These are phyloP conservation scores for Oscarella lobularis DNA, from an alignment of 37 sponge, comb jelly and placozoan species.

Conservation along the genomic window DNA sequence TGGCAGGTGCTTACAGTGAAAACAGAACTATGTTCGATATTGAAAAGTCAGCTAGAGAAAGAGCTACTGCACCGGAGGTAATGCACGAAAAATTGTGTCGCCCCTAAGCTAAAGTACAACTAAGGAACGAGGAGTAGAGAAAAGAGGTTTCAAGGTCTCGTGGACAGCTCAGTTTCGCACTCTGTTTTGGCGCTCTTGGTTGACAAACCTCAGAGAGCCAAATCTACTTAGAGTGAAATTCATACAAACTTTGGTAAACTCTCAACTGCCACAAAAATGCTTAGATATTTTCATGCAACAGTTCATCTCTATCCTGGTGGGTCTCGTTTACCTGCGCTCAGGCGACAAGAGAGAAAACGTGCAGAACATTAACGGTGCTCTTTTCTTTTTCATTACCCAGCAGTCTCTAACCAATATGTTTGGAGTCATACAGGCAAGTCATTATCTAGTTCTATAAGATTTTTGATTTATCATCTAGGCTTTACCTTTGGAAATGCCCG, in stretches of 20 bases:
- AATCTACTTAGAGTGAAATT: not conserved
- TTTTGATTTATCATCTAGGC: not conserved
- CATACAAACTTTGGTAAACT: conserved; percentile 5
- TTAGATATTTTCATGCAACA: not conserved
- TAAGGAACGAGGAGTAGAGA: not conserved
- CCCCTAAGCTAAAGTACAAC: no score
- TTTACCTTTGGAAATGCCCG: not conserved
- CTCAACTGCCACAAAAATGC: no score
- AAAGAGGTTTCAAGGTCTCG: not conserved
- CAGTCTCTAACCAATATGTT: not conserved
- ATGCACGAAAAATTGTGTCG: no score
- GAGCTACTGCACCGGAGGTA: not conserved
- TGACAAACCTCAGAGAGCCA: not conserved
- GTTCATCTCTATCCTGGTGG: conserved; percentile 1
- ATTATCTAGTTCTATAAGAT: not conserved
- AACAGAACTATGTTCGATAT: not conserved
- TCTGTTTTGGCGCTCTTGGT: not conserved
- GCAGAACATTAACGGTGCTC: not conserved
- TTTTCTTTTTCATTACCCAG: not conserved
- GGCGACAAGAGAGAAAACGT: not conserved
- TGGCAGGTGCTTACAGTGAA: not conserved
- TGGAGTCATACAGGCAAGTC: not conserved
- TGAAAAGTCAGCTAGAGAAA: not conserved
- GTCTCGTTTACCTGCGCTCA: not conserved
- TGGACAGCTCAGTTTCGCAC: not conserved